These are phyloP conservation scores for Dysidea cf. avara DNA, from an alignment of 37 sponge, comb jelly and placozoan genomes.

Conservation along the genomic window DNA sequence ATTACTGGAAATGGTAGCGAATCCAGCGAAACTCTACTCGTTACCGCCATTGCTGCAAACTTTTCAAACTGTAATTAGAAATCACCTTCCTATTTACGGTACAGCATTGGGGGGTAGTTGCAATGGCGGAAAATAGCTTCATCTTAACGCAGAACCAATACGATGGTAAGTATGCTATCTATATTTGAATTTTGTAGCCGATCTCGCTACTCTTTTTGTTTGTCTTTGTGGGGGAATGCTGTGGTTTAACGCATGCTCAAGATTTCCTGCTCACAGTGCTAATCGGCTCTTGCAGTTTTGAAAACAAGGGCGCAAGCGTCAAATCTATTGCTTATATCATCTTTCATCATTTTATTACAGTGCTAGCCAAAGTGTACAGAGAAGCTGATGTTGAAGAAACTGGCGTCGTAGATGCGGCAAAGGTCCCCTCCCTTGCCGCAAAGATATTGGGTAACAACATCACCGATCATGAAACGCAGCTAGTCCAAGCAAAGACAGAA, in stretches of 20 bases:
- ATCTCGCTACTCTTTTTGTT: too few relatives aligned
- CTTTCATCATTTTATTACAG: conserved; percentile 35
- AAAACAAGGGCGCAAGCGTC: too few relatives aligned
- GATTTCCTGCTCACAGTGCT: neutral
- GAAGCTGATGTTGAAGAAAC: conserved; percentile 85
- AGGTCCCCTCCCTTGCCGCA: conserved; percentile 62
- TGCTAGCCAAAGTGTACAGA: conserved; percentile 89
- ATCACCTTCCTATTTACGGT: too few relatives aligned
- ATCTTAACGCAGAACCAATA: conserved; percentile 79
- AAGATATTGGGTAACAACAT: conserved; percentile 67
- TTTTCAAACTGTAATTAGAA: neutral
- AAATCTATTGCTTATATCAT: too few relatives aligned
- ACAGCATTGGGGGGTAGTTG: neutral
- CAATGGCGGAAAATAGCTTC: conserved; percentile 18
- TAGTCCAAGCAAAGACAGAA: conserved; percentile 53
- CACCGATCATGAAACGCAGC: conserved; percentile 65
- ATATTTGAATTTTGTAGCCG: too few relatives aligned
- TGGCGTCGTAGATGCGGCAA: conserved; percentile 66
- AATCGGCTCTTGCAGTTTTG: neutral
- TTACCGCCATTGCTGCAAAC: neutral
- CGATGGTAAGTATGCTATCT: conserved; percentile 67
- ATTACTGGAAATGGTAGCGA: conserved; percentile 25
- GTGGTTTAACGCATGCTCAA: too few relatives aligned
- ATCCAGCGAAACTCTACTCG: conserved; percentile 1
- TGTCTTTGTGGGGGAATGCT: too few relatives aligned